Conservation (phyloP, 2,797 vertebrate species). For the Enteromius argenteus region DNA sequence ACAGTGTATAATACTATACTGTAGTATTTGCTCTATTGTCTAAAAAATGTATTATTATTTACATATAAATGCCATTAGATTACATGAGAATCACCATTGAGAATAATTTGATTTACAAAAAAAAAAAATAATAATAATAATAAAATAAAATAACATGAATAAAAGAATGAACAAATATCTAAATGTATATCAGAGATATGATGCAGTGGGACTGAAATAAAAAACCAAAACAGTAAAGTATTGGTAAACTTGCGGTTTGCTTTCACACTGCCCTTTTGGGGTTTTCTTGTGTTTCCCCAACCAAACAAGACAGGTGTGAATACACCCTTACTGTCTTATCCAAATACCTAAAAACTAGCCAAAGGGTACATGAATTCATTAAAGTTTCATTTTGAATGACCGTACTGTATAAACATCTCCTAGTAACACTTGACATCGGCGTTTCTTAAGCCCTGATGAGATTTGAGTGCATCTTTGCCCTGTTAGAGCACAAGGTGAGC, state of each 20-base stretch:
- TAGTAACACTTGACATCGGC: conserved; percentile 15
- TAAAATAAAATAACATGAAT: neutral
- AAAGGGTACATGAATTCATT: too few relatives aligned
- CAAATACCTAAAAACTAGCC: too few relatives aligned
- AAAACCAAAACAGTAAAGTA: neutral
- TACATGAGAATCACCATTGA: neutral
- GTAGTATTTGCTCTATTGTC: neutral
- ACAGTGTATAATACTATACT: neutral
- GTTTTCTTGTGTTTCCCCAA: too few relatives aligned
- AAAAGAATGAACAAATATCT: neutral
- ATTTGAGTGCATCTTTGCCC: conserved; percentile 23
- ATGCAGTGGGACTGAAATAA: neutral
- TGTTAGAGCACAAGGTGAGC: conserved; percentile 34
- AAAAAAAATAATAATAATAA: neutral
- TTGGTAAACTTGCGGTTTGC: too few relatives aligned
- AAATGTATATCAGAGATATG: neutral
- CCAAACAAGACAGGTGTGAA: too few relatives aligned
- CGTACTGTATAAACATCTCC: neutral
- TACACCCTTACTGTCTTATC: too few relatives aligned
- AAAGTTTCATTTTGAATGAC: neutral
- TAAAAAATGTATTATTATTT: neutral
- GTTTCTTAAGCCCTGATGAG: neutral
- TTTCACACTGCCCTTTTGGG: too few relatives aligned
- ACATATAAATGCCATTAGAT: neutral
- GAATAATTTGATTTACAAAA: neutral